Evolutionary conservation across 1,140 invertebrate genomes (phyloP), one percentile per base, ranked within the genome.

Genomic region (Conus ventricosus): DNA sequence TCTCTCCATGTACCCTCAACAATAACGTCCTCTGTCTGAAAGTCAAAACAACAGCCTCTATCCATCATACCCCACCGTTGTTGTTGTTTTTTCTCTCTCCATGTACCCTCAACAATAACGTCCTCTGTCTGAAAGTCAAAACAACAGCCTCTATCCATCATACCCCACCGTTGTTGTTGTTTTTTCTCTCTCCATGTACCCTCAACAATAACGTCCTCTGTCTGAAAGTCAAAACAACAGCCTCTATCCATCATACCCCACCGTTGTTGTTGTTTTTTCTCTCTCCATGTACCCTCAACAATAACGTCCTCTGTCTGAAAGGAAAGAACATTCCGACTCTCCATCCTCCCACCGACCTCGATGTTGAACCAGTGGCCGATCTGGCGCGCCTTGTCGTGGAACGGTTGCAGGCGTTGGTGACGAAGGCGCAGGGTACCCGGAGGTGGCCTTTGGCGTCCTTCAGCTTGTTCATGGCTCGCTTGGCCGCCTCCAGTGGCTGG

Each of bases 321-420:
- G 0, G 39, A 39, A 39, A 39, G 39, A 39, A 39, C 0, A 0
- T 39, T 39, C 39, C 3, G 3, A 57, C 39, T 39, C 39, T 39
- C 39, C 39, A 39, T 39, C 39, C 39, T 39, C 39, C 51, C 23
- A 90, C 91, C 90, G 93, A 97, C 96, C 93, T 96, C 94, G 27
- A 96, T 93, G 71, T 96, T 96, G 57, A 97, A 96, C 96, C 96
- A 97, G 90, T 96, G 95, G 1, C 96, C 95, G 1, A 97, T 95
- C 92, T 97, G 96, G 23, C 95, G 91, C 0, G 97, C 97, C 94
- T 97, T 97, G 90, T 96, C 95, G 4, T 96, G 93, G 96, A 91
- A 7, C 95, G 94, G 94, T 97, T 97, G 25, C 97, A 96, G 84
- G 96, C 96, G 93, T 97, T 97, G 0, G 97, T 97, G 11, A 97